Base-by-base conservation (phyloP, 2,797 vertebrate species). In the Falco concolor region DNA sequence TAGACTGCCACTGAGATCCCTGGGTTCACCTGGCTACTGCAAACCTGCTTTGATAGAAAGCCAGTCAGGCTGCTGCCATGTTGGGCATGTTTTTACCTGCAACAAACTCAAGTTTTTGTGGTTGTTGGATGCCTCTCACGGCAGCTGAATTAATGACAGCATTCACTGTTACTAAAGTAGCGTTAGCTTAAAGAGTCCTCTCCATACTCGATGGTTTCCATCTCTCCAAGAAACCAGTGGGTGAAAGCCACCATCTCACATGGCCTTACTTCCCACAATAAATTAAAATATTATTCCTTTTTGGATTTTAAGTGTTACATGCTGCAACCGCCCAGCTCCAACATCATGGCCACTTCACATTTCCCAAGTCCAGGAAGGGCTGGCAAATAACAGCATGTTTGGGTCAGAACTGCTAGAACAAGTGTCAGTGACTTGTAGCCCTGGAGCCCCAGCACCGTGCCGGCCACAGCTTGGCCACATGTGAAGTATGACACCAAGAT, bases 381-480 rank as follows among this genome's bases (percentile, higher is more conserved):
- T 57, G 64, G n/a, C 50, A 80, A 80, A 67, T 23, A 77, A 49
- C 44, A 50, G 14, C 1, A 0, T 22, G 19, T 28, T 22, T 57
- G 54, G 34, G 57, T 50, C 57, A 85, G 75, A 94, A 68, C 34
- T 11, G 56, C 10, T 24, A 85, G 42, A 86, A 80, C 34, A 4
- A 0, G 4, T 3, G 5, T 20, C 34, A 16, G 4, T 1, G 17
- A 44, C 44, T 28, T 36, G 13, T 3, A 32, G 34, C 24, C 38
- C 11, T 3, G 5, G 25, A 84, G 56, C 13, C 13, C 36, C 0
- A 0, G 9, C 0, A 0, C 10, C 52, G 7, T 0, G 11, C 57
- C 61, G 36, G 54, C 30, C 47, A 42, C 11, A 81, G 8, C 16
- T 25, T 4, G 1, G 38, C 49, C 7, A 5, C 11, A 5, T 5